phyloP scores from a whole-genome alignment of 2,797 vertebrate genomes.

The Crenuchus spilurus region DNA sequence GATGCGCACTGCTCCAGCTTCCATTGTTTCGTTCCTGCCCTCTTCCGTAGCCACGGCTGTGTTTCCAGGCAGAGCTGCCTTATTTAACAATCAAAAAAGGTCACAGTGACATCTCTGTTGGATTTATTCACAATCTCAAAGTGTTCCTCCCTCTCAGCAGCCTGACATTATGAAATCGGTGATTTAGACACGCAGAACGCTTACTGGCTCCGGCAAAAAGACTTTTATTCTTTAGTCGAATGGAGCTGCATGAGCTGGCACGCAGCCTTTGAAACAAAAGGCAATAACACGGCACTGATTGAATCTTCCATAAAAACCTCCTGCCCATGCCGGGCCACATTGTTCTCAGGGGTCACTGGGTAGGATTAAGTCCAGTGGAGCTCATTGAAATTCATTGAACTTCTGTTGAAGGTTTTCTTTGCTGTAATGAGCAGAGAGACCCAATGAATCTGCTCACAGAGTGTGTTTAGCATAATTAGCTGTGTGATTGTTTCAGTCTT shows the following conservation, averaged over 20 bases:
- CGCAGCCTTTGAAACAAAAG: constrained; percentile 31
- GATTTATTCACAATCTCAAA: constrained; percentile 29
- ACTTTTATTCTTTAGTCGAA: neutral
- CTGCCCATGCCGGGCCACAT: constrained; percentile 7
- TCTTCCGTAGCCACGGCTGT: constrained; percentile 21
- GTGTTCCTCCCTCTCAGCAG: neutral
- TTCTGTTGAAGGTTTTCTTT: constrained; percentile 33
- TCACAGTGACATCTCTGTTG: neutral
- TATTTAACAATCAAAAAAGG: constrained; percentile 34
- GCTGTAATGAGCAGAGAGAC: constrained; percentile 39
- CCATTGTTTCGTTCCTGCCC: constrained; percentile 9
- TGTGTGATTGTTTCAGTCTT: neutral
- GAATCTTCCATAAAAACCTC: constrained; percentile 21
- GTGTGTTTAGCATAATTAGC: constrained; percentile 35
- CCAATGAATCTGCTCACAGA: constrained; percentile 22
- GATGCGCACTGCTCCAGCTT: neutral
- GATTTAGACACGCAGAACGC: neutral
- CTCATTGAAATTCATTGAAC: constrained; percentile 49
- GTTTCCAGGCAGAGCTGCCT: constrained; percentile 35
- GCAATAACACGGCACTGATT: constrained; percentile 39
- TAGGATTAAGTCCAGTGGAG: constrained; percentile 24
- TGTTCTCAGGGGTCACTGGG: constrained; percentile 36
- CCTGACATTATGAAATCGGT: neutral
- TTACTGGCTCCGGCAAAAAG: constrained; percentile 18
- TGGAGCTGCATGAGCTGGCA: neutral